phyloP scores from a whole-genome alignment of 1,140 invertebrate genomes.

The Gonatopus flavifemur region DNA sequence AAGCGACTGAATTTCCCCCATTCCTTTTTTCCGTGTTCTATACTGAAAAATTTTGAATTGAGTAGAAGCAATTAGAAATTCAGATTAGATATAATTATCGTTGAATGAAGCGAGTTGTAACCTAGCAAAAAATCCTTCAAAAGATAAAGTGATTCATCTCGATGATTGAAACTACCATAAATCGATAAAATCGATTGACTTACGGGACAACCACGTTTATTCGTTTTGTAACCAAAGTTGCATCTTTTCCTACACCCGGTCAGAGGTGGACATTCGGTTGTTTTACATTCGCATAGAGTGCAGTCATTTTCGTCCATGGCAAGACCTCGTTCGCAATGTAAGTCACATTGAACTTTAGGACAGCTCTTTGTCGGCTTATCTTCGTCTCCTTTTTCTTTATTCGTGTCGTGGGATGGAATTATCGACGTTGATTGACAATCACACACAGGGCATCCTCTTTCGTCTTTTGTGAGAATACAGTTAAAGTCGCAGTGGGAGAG shows the following conservation, averaged over 20 bases:
- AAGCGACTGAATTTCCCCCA: too few relatives aligned
- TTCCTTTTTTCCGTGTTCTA: too few relatives aligned
- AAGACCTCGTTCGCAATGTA: constrained; percentile 43
- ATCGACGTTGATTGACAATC: constrained; percentile 22
- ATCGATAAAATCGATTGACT: too few relatives aligned
- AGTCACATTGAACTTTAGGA: constrained; percentile 42
- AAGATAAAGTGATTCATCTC: too few relatives aligned
- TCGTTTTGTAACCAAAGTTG: constrained; percentile 42
- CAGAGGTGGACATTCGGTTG: constrained; percentile 32
- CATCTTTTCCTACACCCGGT: constrained; percentile 45
- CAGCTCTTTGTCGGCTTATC: constrained; percentile 27
- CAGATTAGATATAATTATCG: too few relatives aligned
- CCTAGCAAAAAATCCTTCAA: too few relatives aligned
- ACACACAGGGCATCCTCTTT: constrained; percentile 40
- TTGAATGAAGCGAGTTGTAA: too few relatives aligned
- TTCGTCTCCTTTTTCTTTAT: constrained; percentile 14
- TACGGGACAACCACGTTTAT: constrained; percentile 45
- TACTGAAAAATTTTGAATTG: too few relatives aligned
- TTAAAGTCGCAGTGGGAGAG: constrained; percentile 33
- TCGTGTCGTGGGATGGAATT: constrained; percentile 6
- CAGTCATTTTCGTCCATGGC: constrained; percentile 49
- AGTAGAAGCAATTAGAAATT: too few relatives aligned
- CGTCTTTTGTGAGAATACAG: constrained; percentile 38
- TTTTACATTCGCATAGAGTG: constrained; percentile 44
- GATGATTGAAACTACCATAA: too few relatives aligned